Conservation (phyloP, 2,113 vertebrate species). For the Spea multiplicata region DNA sequence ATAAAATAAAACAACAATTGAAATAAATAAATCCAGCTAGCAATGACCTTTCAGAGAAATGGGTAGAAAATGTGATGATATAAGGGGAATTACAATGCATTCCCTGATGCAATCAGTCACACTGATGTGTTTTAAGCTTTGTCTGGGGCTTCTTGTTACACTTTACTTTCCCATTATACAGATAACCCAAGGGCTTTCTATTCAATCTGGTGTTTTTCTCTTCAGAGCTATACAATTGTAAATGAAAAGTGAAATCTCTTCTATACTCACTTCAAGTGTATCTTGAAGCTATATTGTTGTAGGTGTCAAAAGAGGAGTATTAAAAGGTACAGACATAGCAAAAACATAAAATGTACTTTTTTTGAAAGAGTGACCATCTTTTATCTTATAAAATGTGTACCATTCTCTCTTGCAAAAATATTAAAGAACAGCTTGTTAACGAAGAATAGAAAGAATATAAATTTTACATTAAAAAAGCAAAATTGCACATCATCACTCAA, state of each 20-base stretch:
- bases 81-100: constrained; percentile 52
- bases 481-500: too few relatives aligned
- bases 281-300: constrained; percentile 50
- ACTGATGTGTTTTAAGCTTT: constrained; percentile 62
- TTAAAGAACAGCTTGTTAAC: too few relatives aligned
- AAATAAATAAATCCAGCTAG: constrained; percentile 36
- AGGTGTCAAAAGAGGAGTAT: constrained; percentile 39
- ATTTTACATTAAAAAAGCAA: too few relatives aligned
- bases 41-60: constrained; percentile 28
- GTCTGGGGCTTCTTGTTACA: constrained; percentile 57
- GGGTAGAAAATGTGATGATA: constrained; percentile 48
- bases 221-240: constrained; percentile 50
- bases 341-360: not conserved
- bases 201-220: constrained; percentile 59
- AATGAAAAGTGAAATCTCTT: constrained; percentile 51
- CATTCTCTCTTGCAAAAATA: too few relatives aligned
- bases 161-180: constrained; percentile 51
- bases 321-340: constrained; percentile 1
- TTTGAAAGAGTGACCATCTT: too few relatives aligned
- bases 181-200: constrained; percentile 49
- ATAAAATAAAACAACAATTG: constrained; percentile 3
- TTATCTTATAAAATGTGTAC: too few relatives aligned
- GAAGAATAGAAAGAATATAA: too few relatives aligned
- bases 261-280: constrained; percentile 58
- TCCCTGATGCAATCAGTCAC: constrained; percentile 60